Conservation (phyloP, 2,797 vertebrate genomes). For the Parauchenoglanis ngamensis region DNA sequence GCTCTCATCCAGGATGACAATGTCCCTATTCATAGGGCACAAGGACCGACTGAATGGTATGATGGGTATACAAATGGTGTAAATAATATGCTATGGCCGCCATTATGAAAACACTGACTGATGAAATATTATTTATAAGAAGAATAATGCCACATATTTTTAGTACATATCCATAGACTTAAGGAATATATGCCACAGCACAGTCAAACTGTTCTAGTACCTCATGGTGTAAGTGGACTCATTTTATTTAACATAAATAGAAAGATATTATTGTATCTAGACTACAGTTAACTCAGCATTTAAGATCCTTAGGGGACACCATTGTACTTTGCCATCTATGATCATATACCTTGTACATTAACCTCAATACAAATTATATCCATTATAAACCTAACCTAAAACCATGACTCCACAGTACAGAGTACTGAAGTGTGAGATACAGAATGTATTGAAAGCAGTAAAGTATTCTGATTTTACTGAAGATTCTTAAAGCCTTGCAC, state of each 20-base stretch:
- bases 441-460: not conserved
- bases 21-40: not conserved
- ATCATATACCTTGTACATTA: conserved; percentile 43
- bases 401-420: conserved; percentile 64
- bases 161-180: not conserved
- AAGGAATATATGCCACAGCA: not conserved
- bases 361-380: conserved; percentile 65
- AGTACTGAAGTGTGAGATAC: conserved; percentile 59
- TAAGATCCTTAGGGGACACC: conserved; percentile 56
- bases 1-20: not conserved
- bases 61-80: not conserved
- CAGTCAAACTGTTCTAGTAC: not conserved
- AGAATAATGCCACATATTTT: not conserved
- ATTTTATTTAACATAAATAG: not conserved
- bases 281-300: not conserved
- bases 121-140: not conserved
- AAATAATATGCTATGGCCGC: not conserved
- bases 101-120: not conserved
- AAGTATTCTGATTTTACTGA: not conserved
- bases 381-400: conserved; percentile 73
- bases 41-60: not conserved
- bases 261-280: not conserved
- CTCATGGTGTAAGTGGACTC: not conserved
- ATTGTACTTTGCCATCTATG: conserved; percentile 63
- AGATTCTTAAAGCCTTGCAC: not conserved